These are phyloP conservation scores for Pantherophis vulpinus DNA, from an alignment of 2,797 vertebrate genomes.

Conservation along the genomic window DNA sequence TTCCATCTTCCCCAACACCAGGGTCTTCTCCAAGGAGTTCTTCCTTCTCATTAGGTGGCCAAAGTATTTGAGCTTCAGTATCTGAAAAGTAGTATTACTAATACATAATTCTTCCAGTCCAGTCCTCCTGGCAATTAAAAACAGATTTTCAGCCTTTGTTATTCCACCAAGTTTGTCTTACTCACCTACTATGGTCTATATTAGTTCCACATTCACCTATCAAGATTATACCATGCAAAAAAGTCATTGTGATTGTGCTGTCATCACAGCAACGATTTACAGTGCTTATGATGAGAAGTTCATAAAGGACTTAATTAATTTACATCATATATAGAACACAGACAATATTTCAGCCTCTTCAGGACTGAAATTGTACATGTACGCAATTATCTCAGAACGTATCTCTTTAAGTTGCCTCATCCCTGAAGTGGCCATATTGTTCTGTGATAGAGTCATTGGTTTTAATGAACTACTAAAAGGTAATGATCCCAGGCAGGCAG, in stretches of 20 bases:
- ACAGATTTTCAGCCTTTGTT: background rate
- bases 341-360: background rate
- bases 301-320: background rate
- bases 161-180: background rate
- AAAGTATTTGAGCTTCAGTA: background rate
- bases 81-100: background rate
- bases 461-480: conserved; percentile 9
- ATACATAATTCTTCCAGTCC: background rate
- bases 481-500: conserved; percentile 12
- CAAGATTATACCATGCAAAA: background rate
- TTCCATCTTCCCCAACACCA: background rate
- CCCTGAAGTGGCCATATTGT: conserved; percentile 31
- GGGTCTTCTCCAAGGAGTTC: background rate
- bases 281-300: background rate
- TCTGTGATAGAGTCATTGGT: conserved; percentile 18
- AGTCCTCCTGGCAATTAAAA: background rate
- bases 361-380: background rate
- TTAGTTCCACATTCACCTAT: background rate
- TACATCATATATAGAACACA: background rate
- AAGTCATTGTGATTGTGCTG: background rate
- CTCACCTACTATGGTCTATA: background rate
- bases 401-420: conserved; percentile 1
- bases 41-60: background rate
- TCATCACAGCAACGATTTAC: background rate
- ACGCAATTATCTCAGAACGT: conserved; percentile 1